Base-by-base conservation (phyloP, 2,113 vertebrate species). In the Phyllostomus discolor region DNA sequence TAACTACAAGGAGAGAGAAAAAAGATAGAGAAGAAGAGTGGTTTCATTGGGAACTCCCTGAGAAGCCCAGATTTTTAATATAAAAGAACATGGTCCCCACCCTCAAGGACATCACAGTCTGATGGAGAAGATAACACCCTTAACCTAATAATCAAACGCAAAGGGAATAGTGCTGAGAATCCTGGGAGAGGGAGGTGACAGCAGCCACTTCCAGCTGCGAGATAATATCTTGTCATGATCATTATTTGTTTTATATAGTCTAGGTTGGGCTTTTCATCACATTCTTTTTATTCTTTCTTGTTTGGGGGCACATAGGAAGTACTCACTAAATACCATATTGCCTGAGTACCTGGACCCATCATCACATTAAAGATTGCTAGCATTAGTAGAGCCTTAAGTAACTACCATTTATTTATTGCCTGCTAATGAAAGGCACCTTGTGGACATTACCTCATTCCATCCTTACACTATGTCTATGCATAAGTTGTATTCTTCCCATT, bases 11-110 rank as follows among this genome's bases (percentile, higher is more conserved):
- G 46, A 85, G 78, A 48, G 81, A 94, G 69, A 90, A 52, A 52
- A 85, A 96, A 87, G 75, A 64, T 79, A 46, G 50, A 94, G 90
- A 54, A 88, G 35, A 75, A 69, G 14, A 38, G 38, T 46, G 84
- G 62, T 96, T 97, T 96, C 95, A 67, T 31, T 78, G 46, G 88
- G 84, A 97, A 85, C 66, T 95, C 59, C 57, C 80, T 43, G 84
- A 92, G 94, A 90, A 95, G 22, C 46, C 89, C 73, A 78, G 88
- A 70, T 76, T 96, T 95, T 90, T 90, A 97, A 96, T 94, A 95
- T 91, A 81, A 94, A 97, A 97, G 84, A 91, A 79, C 41, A 38
- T 66, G 31, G 84, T 90, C 41, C 66, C 80, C 59, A 59, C 66
- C 62, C 54, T 97, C 66, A 94, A 90, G 76, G 54, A 84, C 48